Evolutionary conservation across 2,888 invertebrate species (phyloP), one percentile per base, ranked within the genome.

Genomic region (Polyommatus iphigenia): DNA sequence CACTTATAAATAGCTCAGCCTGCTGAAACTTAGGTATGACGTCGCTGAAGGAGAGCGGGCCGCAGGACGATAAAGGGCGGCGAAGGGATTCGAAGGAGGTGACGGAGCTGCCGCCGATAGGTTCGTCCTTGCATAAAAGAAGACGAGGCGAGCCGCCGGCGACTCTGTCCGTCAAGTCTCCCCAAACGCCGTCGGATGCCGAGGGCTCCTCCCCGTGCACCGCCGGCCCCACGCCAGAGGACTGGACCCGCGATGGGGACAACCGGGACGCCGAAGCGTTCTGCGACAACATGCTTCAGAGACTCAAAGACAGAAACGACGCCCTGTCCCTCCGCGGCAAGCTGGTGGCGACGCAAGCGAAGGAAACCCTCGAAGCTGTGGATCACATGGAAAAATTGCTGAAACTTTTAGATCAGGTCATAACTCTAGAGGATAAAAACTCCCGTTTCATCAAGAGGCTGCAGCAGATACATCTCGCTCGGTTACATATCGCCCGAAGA

Each of bases 321-420:
- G 92, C 93, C 5, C 83, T 95, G 4, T 95, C 95, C 18, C 91
- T 89, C 79, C 91, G 95, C 8, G 94, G 95, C 0, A 95, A 91
- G 78, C 93, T 95, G 18, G 88, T 95, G 3, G 95, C 96, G 73
- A 88, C 93, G 3, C 95, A 92, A 54, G 95, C 95, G 0, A 92
- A 95, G 82, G 95, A 95, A 24, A 95, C 96, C 0, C 91, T 96
- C 15, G 96, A 96, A 82, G 95, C 96, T 0, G 95, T 98, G 80
- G 97, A 97, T 84, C 97, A 98, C 84, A 88, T 98, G 76, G 97
- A 97, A 82, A 97, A 97, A 83, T 93, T 98, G 8, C 95, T 97
- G 83, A 95, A 96, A 80, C 89, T 98, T 54, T 95, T 98, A 88
- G 97, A 98, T 84, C 97, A 97, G 84, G 95, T 97, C 81, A 93